Conservation (phyloP, 2,888 invertebrate genomes). For the Lasioglossum oenotherae region DNA sequence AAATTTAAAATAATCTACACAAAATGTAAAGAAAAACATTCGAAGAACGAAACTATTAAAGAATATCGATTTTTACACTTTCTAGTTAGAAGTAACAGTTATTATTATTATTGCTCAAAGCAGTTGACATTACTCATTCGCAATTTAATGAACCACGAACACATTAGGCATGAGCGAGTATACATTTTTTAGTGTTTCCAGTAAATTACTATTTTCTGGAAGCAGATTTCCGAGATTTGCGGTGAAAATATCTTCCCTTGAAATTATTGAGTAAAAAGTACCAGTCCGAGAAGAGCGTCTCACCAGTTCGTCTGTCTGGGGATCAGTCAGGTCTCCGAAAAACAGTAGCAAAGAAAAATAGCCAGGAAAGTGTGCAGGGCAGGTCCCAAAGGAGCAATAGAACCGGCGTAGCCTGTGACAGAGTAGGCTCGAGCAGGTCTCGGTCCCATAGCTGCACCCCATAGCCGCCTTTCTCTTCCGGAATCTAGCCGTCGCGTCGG, state of each 20-base stretch:
- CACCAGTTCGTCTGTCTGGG: neutral
- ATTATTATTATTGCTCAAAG: too few species aligned
- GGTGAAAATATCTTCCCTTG: neutral
- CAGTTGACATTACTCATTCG: too few species aligned
- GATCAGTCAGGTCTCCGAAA: neutral
- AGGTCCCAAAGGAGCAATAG: slow-evolving; percentile 35
- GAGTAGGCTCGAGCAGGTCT: slow-evolving; percentile 44
- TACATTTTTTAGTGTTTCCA: neutral
- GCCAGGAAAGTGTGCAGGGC: neutral
- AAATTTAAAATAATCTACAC: too few species aligned
- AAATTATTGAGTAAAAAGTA: neutral
- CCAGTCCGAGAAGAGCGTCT: neutral
- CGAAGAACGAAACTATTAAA: too few species aligned
- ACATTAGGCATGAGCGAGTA: neutral
- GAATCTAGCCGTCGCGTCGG: slow-evolving; percentile 6
- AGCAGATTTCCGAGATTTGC: neutral
- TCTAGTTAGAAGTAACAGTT: too few species aligned
- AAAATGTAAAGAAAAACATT: too few species aligned
- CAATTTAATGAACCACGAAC: neutral
- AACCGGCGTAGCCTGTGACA: slow-evolving; percentile 36
- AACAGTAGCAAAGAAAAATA: slow-evolving; percentile 6
- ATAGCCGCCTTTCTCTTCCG: slow-evolving; percentile 27
- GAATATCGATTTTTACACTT: too few species aligned
- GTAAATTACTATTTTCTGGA: neutral
- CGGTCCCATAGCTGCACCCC: slow-evolving; percentile 24